These are phyloP conservation scores for Gobio gobio DNA, from an alignment of 2,113 vertebrate genomes.

Conservation along the genomic window DNA sequence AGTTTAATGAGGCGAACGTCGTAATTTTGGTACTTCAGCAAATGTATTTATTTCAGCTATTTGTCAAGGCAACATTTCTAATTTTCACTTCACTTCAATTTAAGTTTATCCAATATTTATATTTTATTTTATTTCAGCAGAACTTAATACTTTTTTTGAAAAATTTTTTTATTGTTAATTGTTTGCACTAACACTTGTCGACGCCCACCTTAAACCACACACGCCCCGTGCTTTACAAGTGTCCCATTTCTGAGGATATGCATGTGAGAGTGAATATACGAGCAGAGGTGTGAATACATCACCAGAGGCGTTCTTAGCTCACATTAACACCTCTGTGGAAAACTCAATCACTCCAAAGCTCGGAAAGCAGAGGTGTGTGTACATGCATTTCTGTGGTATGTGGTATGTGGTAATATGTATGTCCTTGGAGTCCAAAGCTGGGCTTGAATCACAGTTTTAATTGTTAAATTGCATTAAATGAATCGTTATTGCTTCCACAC, in stretches of 20 bases:
- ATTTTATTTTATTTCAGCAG: not conserved
- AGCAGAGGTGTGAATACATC: slow-evolving; percentile 34
- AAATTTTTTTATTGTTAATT: not conserved
- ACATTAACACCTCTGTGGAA: slow-evolving; percentile 61
- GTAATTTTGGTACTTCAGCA: not conserved
- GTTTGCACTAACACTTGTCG: not conserved
- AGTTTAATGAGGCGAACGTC: too few relatives aligned
- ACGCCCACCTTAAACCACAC: not conserved
- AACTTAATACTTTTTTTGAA: not conserved
- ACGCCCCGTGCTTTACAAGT: not conserved
- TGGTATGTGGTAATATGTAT: not conserved
- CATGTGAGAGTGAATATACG: slow-evolving; percentile 27
- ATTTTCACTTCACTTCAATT: not conserved
- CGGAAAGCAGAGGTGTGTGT: slow-evolving; percentile 16
- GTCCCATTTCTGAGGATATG: slow-evolving; percentile 52
- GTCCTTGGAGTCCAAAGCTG: too few relatives aligned
- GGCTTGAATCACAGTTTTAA: not conserved
- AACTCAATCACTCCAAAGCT: slow-evolving; percentile 16
- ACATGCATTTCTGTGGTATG: not conserved
- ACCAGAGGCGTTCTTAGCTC: slow-evolving; percentile 16
- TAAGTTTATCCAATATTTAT: not conserved
- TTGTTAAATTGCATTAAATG: not conserved
- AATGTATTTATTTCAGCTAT: not conserved
- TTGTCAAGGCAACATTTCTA: not conserved
- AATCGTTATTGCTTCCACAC: not conserved